phyloP scores from a whole-genome alignment of 2,888 invertebrate genomes.

The Leistus spinibarbis region DNA sequence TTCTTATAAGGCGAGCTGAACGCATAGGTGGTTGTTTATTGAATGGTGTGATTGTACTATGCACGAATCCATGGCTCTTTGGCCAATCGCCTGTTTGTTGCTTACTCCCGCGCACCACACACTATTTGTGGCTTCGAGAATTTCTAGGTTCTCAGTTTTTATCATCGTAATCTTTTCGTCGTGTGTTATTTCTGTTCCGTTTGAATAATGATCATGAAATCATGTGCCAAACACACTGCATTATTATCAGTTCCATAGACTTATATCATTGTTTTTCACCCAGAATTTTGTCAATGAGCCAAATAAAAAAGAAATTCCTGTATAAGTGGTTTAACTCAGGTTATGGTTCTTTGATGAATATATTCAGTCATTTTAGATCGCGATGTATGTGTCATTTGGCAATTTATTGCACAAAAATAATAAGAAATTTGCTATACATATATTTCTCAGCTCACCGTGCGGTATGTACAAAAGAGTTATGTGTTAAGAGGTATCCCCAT shows the following conservation, averaged over 20 bases:
- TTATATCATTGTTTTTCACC: constrained; percentile 30
- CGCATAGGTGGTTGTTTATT: too few species aligned
- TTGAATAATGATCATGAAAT: neutral
- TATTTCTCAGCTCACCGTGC: too few species aligned
- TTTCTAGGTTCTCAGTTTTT: constrained; percentile 11
- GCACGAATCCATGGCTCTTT: neutral
- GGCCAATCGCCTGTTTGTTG: neutral
- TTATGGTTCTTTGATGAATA: constrained; percentile 7
- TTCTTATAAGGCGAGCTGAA: too few species aligned
- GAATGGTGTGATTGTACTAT: neutral
- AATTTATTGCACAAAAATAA: too few species aligned
- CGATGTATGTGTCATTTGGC: neutral
- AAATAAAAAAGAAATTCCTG: constrained; percentile 20
- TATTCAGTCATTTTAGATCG: neutral
- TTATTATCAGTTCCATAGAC: neutral
- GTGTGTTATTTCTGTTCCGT: neutral
- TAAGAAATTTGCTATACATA: too few species aligned
- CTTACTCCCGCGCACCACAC: neutral
- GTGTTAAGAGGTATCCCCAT: too few species aligned
- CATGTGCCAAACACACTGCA: constrained; percentile 5
- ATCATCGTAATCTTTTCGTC: neutral
- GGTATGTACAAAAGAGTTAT: too few species aligned
- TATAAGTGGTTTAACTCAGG: constrained; percentile 21
- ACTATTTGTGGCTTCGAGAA: constrained; percentile 20
- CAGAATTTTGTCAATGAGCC: constrained; percentile 9